Base-by-base conservation (phyloP, 2,113 vertebrate species). In the Euleptes europaea region DNA sequence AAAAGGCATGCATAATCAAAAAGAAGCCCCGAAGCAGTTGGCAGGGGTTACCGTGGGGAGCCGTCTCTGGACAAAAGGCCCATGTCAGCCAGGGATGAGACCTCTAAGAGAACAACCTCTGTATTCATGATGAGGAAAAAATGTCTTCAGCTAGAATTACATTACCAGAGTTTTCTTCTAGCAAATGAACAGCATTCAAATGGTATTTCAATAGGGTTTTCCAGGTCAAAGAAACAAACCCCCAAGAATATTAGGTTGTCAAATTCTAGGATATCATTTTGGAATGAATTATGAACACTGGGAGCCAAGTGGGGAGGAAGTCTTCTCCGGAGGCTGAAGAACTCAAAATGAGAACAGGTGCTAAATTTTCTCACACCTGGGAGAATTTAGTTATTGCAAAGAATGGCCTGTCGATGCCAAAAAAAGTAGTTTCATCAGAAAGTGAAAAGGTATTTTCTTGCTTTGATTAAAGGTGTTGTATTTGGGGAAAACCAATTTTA, bases 331-430 rank as follows among this genome's bases (percentile, higher is more conserved):
- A 69, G 47, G 33, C 33, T 69, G 44, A 69, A 77, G 73, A 69
- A 77, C 26, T 54, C 60, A 84, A 77, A 84, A 84, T 23, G 63
- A 54, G 23, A 84, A 40, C 73, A 54, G 47, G 15, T 54, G 63
- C 83, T n/a, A 40, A 77, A 42, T 77, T 77, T 69, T 49, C 40
- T 84, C 33, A 77, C 15, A 84, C 74, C 33, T 77, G 73, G 47
- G 72, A 67, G 66, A 54, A 67, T 77, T 77, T 69, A 54, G 35
- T 40, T 77, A 69, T 42, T 69, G 44, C 44, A 69, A 67, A 21
- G 33, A 69, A 28, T 47, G 40, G 47, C 7, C 49, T 84, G 15
- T 8, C 17, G 31, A 69, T 69, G 77, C 26, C 12, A n/a, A 40
- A 19, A 51, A 57, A 35, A 4, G n/a, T 63, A 54, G 26, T 77